Evolutionary conservation across 2,113 vertebrate species (phyloP).

Genomic region (Eira barbara): DNA sequence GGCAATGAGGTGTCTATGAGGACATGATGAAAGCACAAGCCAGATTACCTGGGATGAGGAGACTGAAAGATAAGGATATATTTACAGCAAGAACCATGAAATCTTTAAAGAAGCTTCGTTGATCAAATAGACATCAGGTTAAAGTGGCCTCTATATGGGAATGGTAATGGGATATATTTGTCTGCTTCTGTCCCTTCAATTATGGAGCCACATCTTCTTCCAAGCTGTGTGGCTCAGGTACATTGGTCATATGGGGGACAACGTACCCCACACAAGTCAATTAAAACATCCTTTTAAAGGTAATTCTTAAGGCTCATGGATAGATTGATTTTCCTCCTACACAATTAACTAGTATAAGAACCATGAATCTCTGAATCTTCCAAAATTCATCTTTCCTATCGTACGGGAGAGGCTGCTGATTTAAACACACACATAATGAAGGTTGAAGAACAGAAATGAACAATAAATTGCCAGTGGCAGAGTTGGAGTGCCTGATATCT

Average conservation of each 20-base stretch:
- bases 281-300: background rate
- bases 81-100: background rate
- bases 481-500: background rate
- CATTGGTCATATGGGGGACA: accelerated
- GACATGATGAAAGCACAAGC: background rate
- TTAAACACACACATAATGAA: background rate
- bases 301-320: background rate
- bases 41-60: background rate
- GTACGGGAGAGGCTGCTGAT: background rate
- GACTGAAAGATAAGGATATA: background rate
- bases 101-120: background rate
- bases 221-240: background rate
- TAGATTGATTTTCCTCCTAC: background rate
- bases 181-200: background rate
- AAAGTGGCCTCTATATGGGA: background rate
- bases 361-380: background rate
- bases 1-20: background rate
- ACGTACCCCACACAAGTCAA: background rate
- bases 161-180: background rate
- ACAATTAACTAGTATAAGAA: background rate
- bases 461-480: background rate
- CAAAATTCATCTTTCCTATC: background rate
- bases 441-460: background rate
- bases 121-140: background rate
- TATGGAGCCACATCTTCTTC: background rate